phyloP scores from a whole-genome alignment of 2,113 vertebrate species.

The Himantopus leucocephalus region DNA sequence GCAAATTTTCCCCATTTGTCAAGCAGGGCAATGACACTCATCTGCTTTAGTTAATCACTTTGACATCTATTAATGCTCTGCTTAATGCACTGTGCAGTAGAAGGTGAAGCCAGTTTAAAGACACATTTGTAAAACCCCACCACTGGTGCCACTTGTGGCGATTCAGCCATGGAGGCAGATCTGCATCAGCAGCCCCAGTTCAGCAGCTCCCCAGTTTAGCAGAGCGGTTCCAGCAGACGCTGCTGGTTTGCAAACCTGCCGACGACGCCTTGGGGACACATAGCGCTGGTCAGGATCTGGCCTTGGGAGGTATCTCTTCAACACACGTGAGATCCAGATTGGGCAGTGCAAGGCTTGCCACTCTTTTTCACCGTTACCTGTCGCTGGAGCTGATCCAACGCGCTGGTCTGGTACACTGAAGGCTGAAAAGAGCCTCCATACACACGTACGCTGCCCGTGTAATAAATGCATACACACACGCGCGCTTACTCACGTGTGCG shows the following conservation, averaged over 20 bases:
- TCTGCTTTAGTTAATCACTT: neutral
- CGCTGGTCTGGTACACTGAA: neutral
- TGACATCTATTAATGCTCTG: neutral
- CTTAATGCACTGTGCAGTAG: neutral
- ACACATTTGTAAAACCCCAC: fast-evolving
- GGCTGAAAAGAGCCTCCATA: neutral
- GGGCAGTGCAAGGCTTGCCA: neutral
- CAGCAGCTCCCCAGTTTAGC: neutral
- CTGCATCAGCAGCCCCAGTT: fast-evolving
- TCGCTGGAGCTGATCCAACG: neutral
- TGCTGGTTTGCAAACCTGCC: neutral
- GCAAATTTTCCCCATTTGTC: fast-evolving
- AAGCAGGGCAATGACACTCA: neutral
- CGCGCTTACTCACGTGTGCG: fast-evolving
- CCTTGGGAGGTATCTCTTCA: fast-evolving
- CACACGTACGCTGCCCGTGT: fast-evolving
- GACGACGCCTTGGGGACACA: fast-evolving
- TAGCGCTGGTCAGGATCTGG: neutral
- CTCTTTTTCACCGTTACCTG: neutral
- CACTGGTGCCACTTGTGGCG: neutral
- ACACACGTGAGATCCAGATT: fast-evolving
- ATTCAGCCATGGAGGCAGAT: neutral
- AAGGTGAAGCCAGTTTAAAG: neutral
- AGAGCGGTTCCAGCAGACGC: fast-evolving
- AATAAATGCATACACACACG: too few relatives aligned